Percentiles rank a stretch among this genome's conserved stretches.
Conservation (phyloP, 2,888 invertebrate genomes). For the Smittia sp. region DNA sequence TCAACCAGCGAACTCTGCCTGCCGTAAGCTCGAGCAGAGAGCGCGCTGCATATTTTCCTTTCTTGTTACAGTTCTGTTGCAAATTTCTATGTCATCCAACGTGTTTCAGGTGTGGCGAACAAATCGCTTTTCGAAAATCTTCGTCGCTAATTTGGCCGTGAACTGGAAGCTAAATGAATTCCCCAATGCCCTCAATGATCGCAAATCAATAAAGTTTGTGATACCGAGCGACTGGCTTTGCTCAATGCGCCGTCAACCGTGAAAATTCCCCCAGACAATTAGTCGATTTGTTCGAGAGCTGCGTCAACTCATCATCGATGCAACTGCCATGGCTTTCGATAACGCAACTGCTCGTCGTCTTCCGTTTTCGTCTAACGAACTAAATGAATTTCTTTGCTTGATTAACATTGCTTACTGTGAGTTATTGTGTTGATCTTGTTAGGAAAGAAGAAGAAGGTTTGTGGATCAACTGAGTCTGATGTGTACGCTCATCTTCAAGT, state of each 20-base stretch:
- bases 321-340: no score
- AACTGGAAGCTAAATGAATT: conserved; percentile 12
- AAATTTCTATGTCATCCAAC: background rate
- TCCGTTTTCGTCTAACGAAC: no score
- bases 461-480: background rate
- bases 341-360: background rate
- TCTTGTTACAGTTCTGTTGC: background rate
- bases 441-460: background rate
- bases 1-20: no score
- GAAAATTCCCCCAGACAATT: no score
- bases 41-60: background rate
- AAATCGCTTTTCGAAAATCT: no score
- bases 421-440: background rate
- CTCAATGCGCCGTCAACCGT: no score
- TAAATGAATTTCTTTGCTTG: background rate
- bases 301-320: no score
- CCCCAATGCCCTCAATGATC: background rate
- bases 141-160: background rate
- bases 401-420: conserved; percentile 2
- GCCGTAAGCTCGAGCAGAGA: background rate
- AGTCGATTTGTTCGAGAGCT: no score
- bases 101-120: no score
- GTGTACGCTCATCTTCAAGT: background rate
- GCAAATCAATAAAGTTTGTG: conserved; percentile 1
- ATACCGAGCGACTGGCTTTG: background rate